Conservation (phyloP, 2,113 vertebrate species). For the Gnathonemus longibarbis region DNA sequence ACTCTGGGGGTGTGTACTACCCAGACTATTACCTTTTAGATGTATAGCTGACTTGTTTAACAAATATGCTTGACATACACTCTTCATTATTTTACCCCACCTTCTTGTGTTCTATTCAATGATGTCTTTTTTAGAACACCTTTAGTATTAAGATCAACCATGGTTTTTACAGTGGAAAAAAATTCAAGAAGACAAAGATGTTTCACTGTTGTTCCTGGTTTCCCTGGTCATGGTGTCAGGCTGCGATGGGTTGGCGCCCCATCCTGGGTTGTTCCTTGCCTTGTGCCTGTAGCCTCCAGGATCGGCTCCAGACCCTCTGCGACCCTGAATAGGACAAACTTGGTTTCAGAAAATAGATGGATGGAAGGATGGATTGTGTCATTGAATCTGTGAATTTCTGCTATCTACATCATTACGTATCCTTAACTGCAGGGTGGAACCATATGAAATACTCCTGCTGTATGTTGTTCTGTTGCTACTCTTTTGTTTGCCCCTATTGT, state of each 20-base stretch:
- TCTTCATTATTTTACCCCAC: background rate
- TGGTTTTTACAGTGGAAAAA: background rate
- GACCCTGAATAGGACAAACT: background rate
- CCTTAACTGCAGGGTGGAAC: background rate
- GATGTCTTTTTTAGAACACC: background rate
- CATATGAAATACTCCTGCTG: background rate
- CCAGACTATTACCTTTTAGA: background rate
- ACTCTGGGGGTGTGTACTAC: too few relatives aligned
- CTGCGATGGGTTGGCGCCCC: background rate
- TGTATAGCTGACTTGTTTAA: background rate
- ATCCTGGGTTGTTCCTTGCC: background rate
- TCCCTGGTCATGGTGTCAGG: background rate
- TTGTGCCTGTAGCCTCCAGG: background rate
- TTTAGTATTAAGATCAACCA: background rate
- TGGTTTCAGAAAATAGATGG: background rate
- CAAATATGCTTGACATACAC: background rate
- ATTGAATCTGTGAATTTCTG: background rate
- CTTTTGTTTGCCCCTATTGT: background rate
- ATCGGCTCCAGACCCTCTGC: background rate
- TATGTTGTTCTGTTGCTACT: background rate
- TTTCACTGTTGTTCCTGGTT: background rate
- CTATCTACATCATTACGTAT: background rate
- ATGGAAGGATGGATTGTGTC: background rate
- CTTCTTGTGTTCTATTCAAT: background rate
- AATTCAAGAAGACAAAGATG: background rate